Conservation (phyloP, 2,888 invertebrate genomes). For the Tineola bisselliella region DNA sequence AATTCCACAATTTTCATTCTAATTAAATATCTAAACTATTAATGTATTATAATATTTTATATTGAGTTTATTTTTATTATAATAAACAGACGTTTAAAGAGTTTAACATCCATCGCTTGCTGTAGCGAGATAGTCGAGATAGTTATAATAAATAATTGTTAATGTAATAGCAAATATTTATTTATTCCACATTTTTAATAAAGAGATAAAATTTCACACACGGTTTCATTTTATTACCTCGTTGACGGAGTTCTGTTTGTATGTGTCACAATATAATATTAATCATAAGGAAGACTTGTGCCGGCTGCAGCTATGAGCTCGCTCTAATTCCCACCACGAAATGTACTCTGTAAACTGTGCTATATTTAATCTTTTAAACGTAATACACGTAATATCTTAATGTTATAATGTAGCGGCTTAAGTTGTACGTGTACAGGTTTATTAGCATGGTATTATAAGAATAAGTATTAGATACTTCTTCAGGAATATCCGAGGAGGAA, state of each 20-base stretch:
- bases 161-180: not conserved
- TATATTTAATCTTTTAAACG: not conserved
- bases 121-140: too few species aligned
- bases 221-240: not conserved
- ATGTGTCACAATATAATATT: constrained; percentile 2
- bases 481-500: too few species aligned
- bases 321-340: constrained; percentile 2
- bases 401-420: not conserved
- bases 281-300: not conserved
- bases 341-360: not conserved
- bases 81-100: too few species aligned
- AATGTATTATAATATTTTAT: too few species aligned
- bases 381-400: not conserved
- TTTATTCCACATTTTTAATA: not conserved
- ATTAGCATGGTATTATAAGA: not conserved
- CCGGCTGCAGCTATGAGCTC: not conserved
- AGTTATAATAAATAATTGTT: too few species aligned
- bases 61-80: too few species aligned
- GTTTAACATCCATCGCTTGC: too few species aligned
- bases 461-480: too few species aligned
- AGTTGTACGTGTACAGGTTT: not conserved
- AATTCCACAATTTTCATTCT: too few species aligned
- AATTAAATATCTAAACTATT: too few species aligned
- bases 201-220: not conserved
- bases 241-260: constrained; percentile 4